Evolutionary conservation across 2,797 vertebrate genomes (phyloP), one percentile per base, ranked within the genome.

Genomic region (Graptemys geographica): DNA sequence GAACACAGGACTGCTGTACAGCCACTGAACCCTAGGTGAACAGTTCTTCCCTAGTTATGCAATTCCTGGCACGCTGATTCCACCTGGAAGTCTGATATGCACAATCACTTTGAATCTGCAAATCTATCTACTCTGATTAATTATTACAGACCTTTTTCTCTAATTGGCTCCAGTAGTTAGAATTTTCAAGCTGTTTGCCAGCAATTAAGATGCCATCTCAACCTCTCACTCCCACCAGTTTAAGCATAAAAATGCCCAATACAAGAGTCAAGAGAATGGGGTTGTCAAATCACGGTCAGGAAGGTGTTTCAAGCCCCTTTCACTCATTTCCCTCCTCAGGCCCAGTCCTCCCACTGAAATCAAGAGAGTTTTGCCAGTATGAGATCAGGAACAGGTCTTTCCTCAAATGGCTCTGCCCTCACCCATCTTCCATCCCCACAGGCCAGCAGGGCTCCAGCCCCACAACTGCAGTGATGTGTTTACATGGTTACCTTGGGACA

Each of bases 31-130:
- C 11, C 81, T 16, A 0, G 0, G 5, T 8, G 74, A 57, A 11
- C 4, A 4, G 57, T 5, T 13, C 37, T 81, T 23, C 81, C 52
- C 41, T 44, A 31, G 53, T 2, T 1, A 4, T 1, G 0, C 1
- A 1, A 4, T 4, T 44, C 57, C 81, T 44, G 23, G 65, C 21
- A 9, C 6, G 52, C 79, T 27, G 33, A 2, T 16, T 3, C 28
- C 3, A 57, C n/a, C 5, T 5, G 0, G 59, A 79, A 52, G 59
- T 15, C 2, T 4, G 72, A 1, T 37, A 5, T 1, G 52, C 8
- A 4, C 49, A 2, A 3, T 55, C 33, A 62, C 83, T 47, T 0
- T 1, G 44, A 55, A 49, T 62, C 15, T 5, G 2, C 51, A 1
- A 11, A 19, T 2, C 51, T 79, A 9, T 69, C 79, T 23, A 1